Conservation (phyloP, 2,888 invertebrate genomes). For the Nomada ferruginata region DNA sequence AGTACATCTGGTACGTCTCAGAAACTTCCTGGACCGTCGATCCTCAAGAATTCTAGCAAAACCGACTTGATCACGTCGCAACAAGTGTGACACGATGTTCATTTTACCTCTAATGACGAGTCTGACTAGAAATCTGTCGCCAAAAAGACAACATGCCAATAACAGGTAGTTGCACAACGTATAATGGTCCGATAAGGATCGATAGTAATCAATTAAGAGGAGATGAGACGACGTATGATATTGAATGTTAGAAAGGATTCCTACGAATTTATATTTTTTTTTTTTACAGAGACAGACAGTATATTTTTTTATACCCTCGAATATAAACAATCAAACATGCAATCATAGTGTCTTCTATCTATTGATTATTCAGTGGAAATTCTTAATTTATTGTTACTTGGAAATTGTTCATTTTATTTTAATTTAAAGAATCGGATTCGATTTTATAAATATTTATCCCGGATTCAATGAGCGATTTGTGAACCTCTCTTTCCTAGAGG, state of each 20-base stretch:
- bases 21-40: conserved; percentile 82
- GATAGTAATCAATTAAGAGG: conserved; percentile 10
- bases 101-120: conserved; percentile 62
- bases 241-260: conserved; percentile 22
- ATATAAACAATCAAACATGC: not conserved
- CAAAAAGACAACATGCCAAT: conserved; percentile 29
- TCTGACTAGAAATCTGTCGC: conserved; percentile 27
- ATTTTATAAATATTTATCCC: not conserved
- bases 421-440: not conserved
- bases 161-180: conserved; percentile 36
- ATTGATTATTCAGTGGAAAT: not conserved
- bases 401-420: not conserved
- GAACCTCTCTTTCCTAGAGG: not conserved
- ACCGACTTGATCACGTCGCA: conserved; percentile 81
- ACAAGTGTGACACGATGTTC: conserved; percentile 80
- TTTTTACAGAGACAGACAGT: conserved; percentile 12
- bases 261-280: conserved; percentile 32
- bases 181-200: conserved; percentile 13
- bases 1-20: conserved; percentile 65
- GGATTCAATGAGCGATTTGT: not conserved
- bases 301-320: conserved; percentile 39
- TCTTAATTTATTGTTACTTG: not conserved
- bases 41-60: conserved; percentile 82
- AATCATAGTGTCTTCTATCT: conserved; percentile 2
- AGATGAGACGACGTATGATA: not conserved